phyloP scores from a whole-genome alignment of 2,797 vertebrate species.

The Chelon labrosus region DNA sequence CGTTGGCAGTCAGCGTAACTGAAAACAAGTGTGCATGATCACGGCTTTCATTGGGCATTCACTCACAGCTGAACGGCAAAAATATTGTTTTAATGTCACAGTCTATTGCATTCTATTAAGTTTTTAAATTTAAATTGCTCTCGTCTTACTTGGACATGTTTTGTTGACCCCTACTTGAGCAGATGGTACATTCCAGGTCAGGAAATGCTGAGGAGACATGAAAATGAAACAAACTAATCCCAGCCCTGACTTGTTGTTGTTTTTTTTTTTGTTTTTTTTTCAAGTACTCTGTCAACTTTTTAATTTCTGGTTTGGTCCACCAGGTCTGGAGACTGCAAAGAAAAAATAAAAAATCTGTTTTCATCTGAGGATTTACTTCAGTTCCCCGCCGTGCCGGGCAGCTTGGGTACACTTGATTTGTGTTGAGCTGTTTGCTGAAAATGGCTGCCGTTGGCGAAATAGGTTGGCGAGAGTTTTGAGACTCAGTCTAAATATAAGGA shows the following conservation, averaged over 20 bases:
- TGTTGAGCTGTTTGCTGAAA: constrained; percentile 31
- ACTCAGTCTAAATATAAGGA: constrained; percentile 8
- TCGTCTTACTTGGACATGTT: not conserved
- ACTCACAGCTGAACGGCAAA: not conserved
- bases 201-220: not conserved
- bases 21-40: constrained; percentile 5
- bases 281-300: constrained; percentile 4
- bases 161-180: not conserved
- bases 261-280: not conserved
- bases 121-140: not conserved
- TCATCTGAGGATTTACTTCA: constrained; percentile 26
- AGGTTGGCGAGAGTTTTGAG: constrained; percentile 11
- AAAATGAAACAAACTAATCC: too few relatives aligned
- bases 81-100: too few relatives aligned
- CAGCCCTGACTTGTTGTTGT: not conserved
- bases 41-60: not conserved
- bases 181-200: constrained; percentile 13
- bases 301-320: constrained; percentile 13
- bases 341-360: constrained; percentile 7
- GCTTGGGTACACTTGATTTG: constrained; percentile 20
- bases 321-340: constrained; percentile 1
- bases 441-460: constrained; percentile 12
- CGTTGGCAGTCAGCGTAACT: not conserved
- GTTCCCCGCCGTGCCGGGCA: constrained; percentile 8
- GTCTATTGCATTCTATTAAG: not conserved